Evolutionary conservation across 2,113 vertebrate genomes (phyloP), one percentile per base, ranked within the genome.

Genomic region (Daboia siamensis): DNA sequence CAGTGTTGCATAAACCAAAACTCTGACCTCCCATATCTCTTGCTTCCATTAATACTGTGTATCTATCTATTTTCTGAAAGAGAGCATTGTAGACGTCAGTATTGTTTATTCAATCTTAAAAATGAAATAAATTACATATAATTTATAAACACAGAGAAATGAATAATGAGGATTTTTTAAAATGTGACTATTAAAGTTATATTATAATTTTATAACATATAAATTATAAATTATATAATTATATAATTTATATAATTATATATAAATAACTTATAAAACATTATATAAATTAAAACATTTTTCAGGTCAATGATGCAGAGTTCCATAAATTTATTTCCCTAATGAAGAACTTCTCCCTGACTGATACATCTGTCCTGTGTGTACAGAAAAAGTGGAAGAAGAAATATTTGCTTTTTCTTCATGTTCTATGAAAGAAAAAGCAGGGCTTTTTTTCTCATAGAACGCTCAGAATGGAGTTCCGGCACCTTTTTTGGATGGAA

Each of bases 21-120:
- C 13, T 0, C 56, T 93, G 93, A 5, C 99, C 99, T 0, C 91
- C 8, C 98, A 98, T 97, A 93, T 99, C 99, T 96, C 97, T 97
- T 29, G 97, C 98, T 97, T 98, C 96, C 44, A 99, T 86, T 2
- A 90, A 26, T 84, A 99, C 91, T 5, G 91, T 21, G 80, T 98
- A 94, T 2, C 59, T 97, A 17, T 98, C 94, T 94, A 92, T 90
- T 1, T 59, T 44, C 99, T 99, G 93, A 89, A 97, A 95, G 89
- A 86, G 87, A 93, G 56, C 55, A 84, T 44, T 59, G 92, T 94
- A 92, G 9, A 88, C 24, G 57, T 59, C 15, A 4, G 21, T 24
- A 55, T 56, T 17, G 23, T 74, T 90, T 91, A 48, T 56, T 91
- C 24, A 91, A 85, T 56, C 52, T 12, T 29, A 20, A 39, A 24